Percentiles rank a stretch among this genome's conserved stretches.
These are phyloP conservation scores for Oligia strigilis DNA, from an alignment of 2,888 invertebrate species.

Conservation along the genomic window DNA sequence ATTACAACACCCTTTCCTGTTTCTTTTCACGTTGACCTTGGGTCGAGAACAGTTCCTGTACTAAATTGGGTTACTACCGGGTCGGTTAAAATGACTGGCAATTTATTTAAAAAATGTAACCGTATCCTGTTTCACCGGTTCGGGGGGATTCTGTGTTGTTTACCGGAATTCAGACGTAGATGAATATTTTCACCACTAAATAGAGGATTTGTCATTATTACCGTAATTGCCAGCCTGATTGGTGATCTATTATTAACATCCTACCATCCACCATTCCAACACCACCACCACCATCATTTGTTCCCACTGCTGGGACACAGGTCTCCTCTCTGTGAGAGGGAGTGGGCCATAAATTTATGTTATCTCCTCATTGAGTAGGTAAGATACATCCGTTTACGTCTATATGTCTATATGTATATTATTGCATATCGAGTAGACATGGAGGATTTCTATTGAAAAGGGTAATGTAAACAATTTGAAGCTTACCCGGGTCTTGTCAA, in stretches of 20 bases:
- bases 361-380: not conserved
- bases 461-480: conserved; percentile 70
- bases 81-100: conserved; percentile 4
- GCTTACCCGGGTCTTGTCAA: conserved; percentile 68
- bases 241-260: not conserved
- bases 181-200: not conserved
- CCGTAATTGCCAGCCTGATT: not conserved
- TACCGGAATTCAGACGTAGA: not conserved
- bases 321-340: not conserved
- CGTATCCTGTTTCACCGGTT: not conserved
- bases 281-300: no score
- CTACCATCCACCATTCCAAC: no score
- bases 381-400: not conserved
- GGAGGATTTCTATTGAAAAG: conserved; percentile 70
- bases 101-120: conserved; percentile 17
- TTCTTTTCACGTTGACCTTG: conserved; percentile 28
- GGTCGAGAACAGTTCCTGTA: not conserved
- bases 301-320: not conserved
- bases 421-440: conserved; percentile 55
- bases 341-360: not conserved
- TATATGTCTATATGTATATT: conserved; percentile 12
- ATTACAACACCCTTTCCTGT: conserved; percentile 34
- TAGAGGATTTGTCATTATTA: not conserved
- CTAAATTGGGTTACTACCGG: not conserved
- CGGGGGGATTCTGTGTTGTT: not conserved